Evolutionary conservation across 2,888 invertebrate species (phyloP).

Genomic region (Tubulanus polymorphus): DNA sequence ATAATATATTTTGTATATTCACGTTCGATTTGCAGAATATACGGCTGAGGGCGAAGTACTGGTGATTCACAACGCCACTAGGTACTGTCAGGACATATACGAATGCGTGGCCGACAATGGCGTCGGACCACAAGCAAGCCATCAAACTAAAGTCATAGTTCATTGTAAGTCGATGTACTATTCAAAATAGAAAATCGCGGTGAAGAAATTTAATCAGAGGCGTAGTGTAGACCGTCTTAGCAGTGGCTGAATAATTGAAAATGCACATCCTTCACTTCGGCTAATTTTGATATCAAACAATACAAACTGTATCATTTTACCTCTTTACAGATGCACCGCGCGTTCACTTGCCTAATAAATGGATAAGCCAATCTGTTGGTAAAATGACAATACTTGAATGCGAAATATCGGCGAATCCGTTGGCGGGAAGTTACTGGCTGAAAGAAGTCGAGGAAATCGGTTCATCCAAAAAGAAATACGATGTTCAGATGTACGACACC

Average conservation of each 20-base stretch:
- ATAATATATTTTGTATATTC: too few species aligned
- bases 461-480: conserved; percentile 29
- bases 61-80: conserved; percentile 73
- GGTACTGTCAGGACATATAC: conserved; percentile 87
- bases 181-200: too few species aligned
- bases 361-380: conserved; percentile 40
- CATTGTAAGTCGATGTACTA: conserved; percentile 81
- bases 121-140: conserved; percentile 86
- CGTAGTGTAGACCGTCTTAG: too few species aligned
- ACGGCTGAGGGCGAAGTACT: conserved; percentile 72
- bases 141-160: conserved; percentile 79
- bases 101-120: conserved; percentile 89
- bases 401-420: conserved; percentile 42
- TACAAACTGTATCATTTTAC: too few species aligned
- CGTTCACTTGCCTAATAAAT: conserved; percentile 34
- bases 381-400: conserved; percentile 48
- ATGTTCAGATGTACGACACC: conserved; percentile 37
- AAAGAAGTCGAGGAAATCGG: conserved; percentile 28
- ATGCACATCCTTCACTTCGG: too few species aligned
- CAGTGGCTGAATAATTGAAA: too few species aligned
- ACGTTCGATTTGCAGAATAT: too few species aligned
- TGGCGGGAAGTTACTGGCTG: conserved; percentile 39
- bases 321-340: conserved; percentile 40
- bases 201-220: too few species aligned
- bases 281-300: too few species aligned